Conservation (phyloP, 2,888 invertebrate species). For the Orthosia gracilis region DNA sequence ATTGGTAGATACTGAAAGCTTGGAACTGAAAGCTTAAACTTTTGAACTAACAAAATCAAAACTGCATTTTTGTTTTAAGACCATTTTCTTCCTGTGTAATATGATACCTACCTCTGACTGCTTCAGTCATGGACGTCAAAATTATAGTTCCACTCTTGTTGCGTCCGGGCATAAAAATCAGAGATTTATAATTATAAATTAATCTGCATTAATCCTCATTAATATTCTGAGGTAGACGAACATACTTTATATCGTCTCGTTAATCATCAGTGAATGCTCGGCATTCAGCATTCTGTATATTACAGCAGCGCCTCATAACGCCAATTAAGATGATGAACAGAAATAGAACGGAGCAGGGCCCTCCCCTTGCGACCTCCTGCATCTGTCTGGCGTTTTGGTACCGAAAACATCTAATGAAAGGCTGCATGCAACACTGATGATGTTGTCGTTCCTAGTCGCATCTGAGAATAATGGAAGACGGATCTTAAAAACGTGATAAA, state of each 20-base stretch:
- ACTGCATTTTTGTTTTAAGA: conserved; percentile 8
- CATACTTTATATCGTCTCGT: conserved; percentile 50
- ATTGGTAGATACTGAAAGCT: background rate
- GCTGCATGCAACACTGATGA: background rate
- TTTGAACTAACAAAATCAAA: background rate
- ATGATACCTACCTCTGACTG: conserved; percentile 20
- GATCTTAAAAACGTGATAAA: background rate
- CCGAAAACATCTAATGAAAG: conserved; percentile 14
- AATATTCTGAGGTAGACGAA: conserved; percentile 23
- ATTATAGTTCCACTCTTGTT: conserved; percentile 31
- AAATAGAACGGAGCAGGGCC: conserved; percentile 46
- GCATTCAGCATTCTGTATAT: conserved; percentile 44
- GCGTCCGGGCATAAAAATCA: conserved; percentile 45
- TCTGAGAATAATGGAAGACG: background rate
- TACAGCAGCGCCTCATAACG: conserved; percentile 50
- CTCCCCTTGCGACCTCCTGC: conserved; percentile 25
- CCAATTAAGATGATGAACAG: conserved; percentile 60
- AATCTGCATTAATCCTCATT: conserved; percentile 49
- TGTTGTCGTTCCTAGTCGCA: background rate
- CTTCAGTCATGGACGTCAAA: conserved; percentile 21
- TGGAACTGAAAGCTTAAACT: background rate
- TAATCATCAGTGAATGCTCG: conserved; percentile 56
- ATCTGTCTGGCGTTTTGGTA: conserved; percentile 11
- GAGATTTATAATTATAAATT: conserved; percentile 53
- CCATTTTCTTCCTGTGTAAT: conserved; percentile 27